Conservation (phyloP, 2,113 vertebrate species). For the Struthio camelus region DNA sequence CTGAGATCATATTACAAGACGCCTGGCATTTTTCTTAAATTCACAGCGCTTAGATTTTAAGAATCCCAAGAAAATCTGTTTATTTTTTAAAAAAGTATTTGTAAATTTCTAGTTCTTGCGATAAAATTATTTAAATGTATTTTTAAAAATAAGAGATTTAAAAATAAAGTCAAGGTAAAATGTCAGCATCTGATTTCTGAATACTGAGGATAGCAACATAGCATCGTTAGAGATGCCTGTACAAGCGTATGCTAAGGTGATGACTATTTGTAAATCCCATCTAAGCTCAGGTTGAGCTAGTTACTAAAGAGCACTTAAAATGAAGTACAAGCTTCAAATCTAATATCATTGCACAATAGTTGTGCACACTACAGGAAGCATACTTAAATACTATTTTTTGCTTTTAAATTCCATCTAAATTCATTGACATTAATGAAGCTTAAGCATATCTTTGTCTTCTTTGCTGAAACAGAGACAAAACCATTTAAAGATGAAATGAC, state of each 20-base stretch:
- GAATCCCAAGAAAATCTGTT: neutral
- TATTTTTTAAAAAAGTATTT: too few relatives aligned
- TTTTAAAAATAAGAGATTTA: neutral
- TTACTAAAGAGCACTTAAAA: neutral
- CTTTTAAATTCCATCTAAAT: neutral
- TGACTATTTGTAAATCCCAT: neutral
- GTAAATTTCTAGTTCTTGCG: neutral
- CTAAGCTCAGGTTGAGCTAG: neutral
- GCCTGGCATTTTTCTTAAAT: neutral
- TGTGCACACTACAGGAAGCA: neutral
- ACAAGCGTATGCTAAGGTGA: neutral
- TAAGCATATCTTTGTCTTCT: neutral
- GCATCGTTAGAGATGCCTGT: neutral
- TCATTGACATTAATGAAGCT: neutral
- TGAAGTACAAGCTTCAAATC: neutral
- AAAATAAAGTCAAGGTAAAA: neutral
- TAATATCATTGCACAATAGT: neutral
- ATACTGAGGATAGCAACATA: neutral
- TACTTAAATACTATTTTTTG: neutral
- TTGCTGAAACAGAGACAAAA: neutral
- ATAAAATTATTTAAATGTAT: neutral
- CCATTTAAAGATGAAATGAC: neutral
- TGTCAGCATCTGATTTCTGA: neutral
- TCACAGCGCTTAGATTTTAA: neutral
- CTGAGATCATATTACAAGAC: neutral